A percentile compares a stretch with the other conserved stretches of the same genome.
These are phyloP conservation scores for Trissonchulus latispiculum DNA, from an alignment of 2,888 invertebrate species.

Conservation along the genomic window DNA sequence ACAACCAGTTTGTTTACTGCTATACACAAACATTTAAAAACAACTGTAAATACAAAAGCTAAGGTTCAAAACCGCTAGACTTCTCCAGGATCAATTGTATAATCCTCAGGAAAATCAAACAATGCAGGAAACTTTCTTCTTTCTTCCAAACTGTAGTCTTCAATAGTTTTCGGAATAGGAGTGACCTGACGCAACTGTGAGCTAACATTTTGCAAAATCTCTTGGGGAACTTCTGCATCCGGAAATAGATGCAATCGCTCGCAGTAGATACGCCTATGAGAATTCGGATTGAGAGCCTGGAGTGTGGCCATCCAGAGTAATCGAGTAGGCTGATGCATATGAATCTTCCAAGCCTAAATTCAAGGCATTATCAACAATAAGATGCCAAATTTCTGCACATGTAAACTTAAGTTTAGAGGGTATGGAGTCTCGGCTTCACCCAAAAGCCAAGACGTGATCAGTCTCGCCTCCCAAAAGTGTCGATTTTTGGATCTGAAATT, in stretches of 20 bases:
- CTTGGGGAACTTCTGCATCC: constrained; percentile 60
- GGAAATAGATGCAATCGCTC: constrained; percentile 70
- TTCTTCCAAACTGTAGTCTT: constrained; percentile 70
- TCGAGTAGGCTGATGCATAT: constrained; percentile 40
- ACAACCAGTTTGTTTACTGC: too few species aligned
- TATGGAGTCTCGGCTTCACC: too few species aligned
- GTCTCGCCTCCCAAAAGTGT: too few species aligned
- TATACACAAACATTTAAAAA: too few species aligned
- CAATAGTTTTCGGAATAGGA: constrained; percentile 67
- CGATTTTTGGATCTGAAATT: too few species aligned
- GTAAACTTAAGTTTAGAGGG: too few species aligned
- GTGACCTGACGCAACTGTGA: constrained; percentile 73
- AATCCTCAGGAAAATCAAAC: constrained; percentile 55
- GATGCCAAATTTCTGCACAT: too few species aligned
- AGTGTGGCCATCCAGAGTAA: constrained; percentile 34
- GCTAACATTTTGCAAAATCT: constrained; percentile 69
- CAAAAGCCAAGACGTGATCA: too few species aligned
- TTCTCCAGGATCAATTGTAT: too few species aligned
- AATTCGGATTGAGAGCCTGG: constrained; percentile 34
- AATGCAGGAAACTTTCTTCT: constrained; percentile 72
- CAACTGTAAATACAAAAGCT: too few species aligned
- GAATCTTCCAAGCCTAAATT: constrained; percentile 39
- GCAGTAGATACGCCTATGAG: constrained; percentile 31
- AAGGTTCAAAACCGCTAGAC: too few species aligned
- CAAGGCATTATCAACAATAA: too few species aligned